A percentile compares a stretch with the other conserved stretches of the same genome.
phyloP scores from a whole-genome alignment of 2,888 invertebrate genomes.

The Prosapia bicincta region DNA sequence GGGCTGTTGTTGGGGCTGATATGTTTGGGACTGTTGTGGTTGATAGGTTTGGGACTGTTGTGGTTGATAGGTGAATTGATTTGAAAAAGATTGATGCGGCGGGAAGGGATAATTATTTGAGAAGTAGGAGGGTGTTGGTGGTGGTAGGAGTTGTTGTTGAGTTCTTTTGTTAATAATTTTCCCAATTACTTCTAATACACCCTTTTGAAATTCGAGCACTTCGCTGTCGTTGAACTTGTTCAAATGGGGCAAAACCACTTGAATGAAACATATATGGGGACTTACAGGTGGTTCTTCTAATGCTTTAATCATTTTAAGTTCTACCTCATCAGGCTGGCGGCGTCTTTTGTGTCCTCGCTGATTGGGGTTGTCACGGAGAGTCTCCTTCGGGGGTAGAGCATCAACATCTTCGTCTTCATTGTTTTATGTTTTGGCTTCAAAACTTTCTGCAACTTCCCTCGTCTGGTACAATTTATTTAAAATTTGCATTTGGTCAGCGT shows the following conservation, averaged over 20 bases:
- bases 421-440: constrained; percentile 22
- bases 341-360: no score
- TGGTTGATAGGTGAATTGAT: neutral
- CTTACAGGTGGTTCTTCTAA: neutral
- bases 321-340: no score
- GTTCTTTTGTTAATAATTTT: constrained; percentile 15
- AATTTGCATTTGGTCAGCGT: no score
- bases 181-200: constrained; percentile 5
- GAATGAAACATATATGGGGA: constrained; percentile 9
- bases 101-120: constrained; percentile 7
- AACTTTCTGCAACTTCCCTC: constrained; percentile 26
- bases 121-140: no score
- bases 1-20: no score
- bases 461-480: no score
- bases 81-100: neutral
- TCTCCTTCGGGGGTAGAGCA: no score
- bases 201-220: constrained; percentile 16
- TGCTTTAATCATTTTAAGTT: neutral
- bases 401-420: constrained; percentile 19
- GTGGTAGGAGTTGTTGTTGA: no score
- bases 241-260: constrained; percentile 10
- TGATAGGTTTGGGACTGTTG: neutral
- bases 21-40: no score
- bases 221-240: constrained; percentile 13
- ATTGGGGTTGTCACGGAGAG: no score